A percentile compares a stretch with the other conserved stretches of the same genome.
These are phyloP conservation scores for Oryzias javanicus DNA, from an alignment of 2,113 vertebrate species.

Conservation along the genomic window DNA sequence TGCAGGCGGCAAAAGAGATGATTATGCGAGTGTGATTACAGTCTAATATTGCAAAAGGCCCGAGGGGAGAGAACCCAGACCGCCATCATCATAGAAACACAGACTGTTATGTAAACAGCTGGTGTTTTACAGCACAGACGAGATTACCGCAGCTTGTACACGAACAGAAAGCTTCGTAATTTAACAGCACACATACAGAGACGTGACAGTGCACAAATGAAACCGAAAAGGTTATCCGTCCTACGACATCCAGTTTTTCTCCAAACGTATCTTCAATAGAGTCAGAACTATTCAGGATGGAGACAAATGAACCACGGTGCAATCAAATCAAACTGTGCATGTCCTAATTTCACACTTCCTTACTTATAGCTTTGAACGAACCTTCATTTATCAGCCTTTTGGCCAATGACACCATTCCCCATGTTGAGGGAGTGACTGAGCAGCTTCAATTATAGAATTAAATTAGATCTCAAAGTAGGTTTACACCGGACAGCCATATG, in stretches of 20 bases:
- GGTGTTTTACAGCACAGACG: constrained; percentile 27
- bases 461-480: constrained; percentile 31
- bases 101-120: constrained; percentile 41
- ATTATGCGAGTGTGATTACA: constrained; percentile 14
- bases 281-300: constrained; percentile 14
- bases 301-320: constrained; percentile 8
- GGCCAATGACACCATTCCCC: constrained; percentile 3
- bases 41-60: constrained; percentile 22
- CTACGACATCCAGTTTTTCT: background rate
- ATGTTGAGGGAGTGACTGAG: constrained; percentile 23
- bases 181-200: background rate
- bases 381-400: constrained; percentile 10
- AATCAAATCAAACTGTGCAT: constrained; percentile 20
- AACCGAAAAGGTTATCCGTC: background rate
- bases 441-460: constrained; percentile 30
- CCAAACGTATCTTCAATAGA: background rate
- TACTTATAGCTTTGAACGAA: constrained; percentile 2
- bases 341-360: constrained; percentile 36
- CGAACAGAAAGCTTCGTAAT: constrained; percentile 1
- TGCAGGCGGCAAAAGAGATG: constrained; percentile 22
- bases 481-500: constrained; percentile 35
- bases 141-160: constrained; percentile 10
- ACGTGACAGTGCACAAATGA: background rate
- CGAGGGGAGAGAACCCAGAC: constrained; percentile 10
- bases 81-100: constrained; percentile 14